A percentile compares a stretch with the other conserved stretches of the same genome.
These are phyloP conservation scores for Tauraco hartlaubi DNA, from an alignment of 2,797 vertebrate genomes.

Conservation along the genomic window DNA sequence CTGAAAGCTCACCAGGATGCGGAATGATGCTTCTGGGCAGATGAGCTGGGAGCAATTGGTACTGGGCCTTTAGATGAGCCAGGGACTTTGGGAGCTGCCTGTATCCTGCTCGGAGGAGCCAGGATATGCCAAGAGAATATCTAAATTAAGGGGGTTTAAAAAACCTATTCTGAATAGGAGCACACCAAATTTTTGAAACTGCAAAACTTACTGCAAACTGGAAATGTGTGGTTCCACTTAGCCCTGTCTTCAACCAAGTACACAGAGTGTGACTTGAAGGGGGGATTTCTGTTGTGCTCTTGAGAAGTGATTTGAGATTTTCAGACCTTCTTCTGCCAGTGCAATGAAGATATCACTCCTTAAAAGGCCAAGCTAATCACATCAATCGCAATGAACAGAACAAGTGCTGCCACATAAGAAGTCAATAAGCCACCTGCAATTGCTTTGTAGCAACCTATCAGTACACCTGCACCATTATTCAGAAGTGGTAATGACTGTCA, in stretches of 20 bases:
- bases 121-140: neutral
- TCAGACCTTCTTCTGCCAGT: neutral
- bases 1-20: neutral
- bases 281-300: neutral
- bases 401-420: neutral
- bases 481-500: neutral
- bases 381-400: neutral
- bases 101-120: accelerated
- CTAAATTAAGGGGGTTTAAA: neutral
- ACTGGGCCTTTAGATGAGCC: neutral
- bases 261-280: neutral
- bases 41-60: neutral
- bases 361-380: neutral
- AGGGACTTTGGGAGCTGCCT: neutral
- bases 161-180: neutral
- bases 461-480: neutral
- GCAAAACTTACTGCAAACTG: neutral
- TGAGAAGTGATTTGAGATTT: neutral
- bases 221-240: neutral
- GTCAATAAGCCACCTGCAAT: neutral
- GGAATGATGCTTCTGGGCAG: neutral
- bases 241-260: neutral
- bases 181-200: neutral
- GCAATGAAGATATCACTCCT: neutral
- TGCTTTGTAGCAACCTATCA: neutral